A percentile compares a stretch with the other conserved stretches of the same genome.
These are phyloP conservation scores for Drosophila pachea DNA, from an alignment of 1,140 invertebrate species.

Conservation along the genomic window DNA sequence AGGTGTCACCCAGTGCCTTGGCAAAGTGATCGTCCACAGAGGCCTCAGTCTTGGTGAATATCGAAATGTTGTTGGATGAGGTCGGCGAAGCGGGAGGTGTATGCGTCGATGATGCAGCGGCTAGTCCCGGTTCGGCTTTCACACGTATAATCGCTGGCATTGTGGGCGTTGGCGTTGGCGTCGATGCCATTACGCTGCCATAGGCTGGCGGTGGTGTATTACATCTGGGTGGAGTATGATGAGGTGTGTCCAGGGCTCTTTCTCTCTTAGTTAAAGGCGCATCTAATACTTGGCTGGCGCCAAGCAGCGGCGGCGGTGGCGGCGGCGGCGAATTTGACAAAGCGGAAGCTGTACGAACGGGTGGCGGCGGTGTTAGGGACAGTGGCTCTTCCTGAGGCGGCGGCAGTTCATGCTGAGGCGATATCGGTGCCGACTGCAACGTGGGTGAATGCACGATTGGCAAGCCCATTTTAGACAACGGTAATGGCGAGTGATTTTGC, in stretches of 20 bases:
- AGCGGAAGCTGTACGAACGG: conserved; percentile 79
- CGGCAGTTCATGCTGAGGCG: conserved; percentile 55
- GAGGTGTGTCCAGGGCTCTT: conserved; percentile 53
- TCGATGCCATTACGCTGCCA: conserved; percentile 42
- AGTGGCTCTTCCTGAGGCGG: conserved; percentile 65
- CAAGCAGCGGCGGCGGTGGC: conserved; percentile 16
- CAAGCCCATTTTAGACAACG: conserved; percentile 38
- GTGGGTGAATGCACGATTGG: conserved; percentile 59
- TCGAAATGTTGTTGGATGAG: conserved; percentile 66
- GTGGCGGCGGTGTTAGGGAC: conserved; percentile 58
- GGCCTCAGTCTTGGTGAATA: conserved; percentile 80
- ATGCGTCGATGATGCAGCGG: conserved; percentile 58
- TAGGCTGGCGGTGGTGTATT: conserved; percentile 68
- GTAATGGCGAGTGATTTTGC: conserved; percentile 48
- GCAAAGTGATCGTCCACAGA: conserved; percentile 97
- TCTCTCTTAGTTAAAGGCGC: conserved; percentile 46
- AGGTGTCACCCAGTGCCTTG: conserved; percentile 96
- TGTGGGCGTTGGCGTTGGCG: conserved; percentile 48
- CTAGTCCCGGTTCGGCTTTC: conserved; percentile 70
- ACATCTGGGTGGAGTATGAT: conserved; percentile 66
- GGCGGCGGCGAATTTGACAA: conserved; percentile 28
- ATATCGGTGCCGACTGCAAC: conserved; percentile 75
- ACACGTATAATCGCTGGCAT: conserved; percentile 72
- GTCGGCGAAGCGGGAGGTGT: conserved; percentile 70
- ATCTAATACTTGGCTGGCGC: conserved; percentile 46